phyloP scores from a whole-genome alignment of 2,797 vertebrate species.

The Xenopus petersii region DNA sequence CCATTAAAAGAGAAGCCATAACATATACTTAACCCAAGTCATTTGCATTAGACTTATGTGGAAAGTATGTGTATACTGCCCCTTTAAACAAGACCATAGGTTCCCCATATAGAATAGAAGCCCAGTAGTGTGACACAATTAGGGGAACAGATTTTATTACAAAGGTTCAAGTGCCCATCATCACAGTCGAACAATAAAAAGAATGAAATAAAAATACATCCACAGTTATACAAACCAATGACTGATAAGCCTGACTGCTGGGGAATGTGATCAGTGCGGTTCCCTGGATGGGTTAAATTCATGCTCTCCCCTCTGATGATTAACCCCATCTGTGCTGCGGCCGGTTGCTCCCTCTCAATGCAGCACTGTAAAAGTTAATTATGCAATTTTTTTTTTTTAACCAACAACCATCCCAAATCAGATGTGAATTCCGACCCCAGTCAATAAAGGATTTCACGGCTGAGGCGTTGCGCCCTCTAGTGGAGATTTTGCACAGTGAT shows the following conservation, averaged over 20 bases:
- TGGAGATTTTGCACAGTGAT: not conserved
- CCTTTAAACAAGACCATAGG: too few species aligned
- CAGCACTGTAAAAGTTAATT: not conserved
- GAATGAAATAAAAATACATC: conserved; percentile 4
- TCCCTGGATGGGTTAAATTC: not conserved
- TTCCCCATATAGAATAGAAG: too few species aligned
- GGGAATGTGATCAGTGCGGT: not conserved
- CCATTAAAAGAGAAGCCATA: too few species aligned
- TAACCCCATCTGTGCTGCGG: not conserved
- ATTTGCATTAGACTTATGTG: too few species aligned
- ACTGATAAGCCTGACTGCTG: not conserved
- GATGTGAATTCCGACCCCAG: not conserved
- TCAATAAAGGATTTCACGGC: not conserved
- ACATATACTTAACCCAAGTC: too few species aligned
- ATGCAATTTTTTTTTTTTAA: not conserved
- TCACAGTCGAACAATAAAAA: not conserved
- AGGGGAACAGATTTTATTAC: conserved; percentile 1
- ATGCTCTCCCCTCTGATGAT: not conserved
- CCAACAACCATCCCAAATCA: not conserved
- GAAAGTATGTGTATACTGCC: too few species aligned
- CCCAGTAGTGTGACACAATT: too few species aligned
- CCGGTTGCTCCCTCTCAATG: not conserved
- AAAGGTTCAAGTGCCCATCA: conserved; percentile 15
- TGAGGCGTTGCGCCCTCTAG: not conserved
- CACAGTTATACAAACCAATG: not conserved